Conservation (phyloP, 2,888 invertebrate genomes). For the Eumacrocentrus americanus region DNA sequence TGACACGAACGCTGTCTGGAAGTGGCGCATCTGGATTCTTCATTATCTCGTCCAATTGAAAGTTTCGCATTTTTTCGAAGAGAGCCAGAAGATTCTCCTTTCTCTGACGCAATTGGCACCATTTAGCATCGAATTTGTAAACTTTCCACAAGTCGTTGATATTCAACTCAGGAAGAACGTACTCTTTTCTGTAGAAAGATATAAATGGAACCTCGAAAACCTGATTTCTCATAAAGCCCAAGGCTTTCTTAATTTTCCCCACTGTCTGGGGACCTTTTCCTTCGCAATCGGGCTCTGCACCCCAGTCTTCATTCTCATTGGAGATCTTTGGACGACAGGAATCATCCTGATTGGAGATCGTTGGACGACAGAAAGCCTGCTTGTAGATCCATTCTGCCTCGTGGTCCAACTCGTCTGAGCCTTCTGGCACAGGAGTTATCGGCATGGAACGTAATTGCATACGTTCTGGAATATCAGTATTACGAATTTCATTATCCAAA, state of each 20-base stretch:
- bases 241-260: slow-evolving; percentile 90
- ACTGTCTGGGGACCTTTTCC: slow-evolving; percentile 75
- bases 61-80: slow-evolving; percentile 91
- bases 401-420: slow-evolving; percentile 85
- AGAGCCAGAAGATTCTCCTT: slow-evolving; percentile 82
- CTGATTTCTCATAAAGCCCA: slow-evolving; percentile 96
- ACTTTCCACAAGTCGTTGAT: slow-evolving; percentile 98
- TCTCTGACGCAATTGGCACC: slow-evolving; percentile 87
- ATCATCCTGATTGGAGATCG: slow-evolving; percentile 85
- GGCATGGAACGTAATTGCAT: slow-evolving; percentile 91
- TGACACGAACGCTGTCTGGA: slow-evolving; percentile 80
- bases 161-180: slow-evolving; percentile 90
- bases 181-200: slow-evolving; percentile 97
- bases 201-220: slow-evolving; percentile 98
- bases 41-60: slow-evolving; percentile 84
- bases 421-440: slow-evolving; percentile 80
- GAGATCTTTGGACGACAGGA: slow-evolving; percentile 86
- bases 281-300: slow-evolving; percentile 64
- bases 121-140: slow-evolving; percentile 94
- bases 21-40: slow-evolving; percentile 82
- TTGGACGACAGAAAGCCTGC: slow-evolving; percentile 85
- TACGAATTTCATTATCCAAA: slow-evolving; percentile 87
- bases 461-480: slow-evolving; percentile 88
- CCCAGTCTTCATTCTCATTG: slow-evolving; percentile 71
- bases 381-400: slow-evolving; percentile 99